These are phyloP conservation scores for Cerceris ruficornis DNA, from an alignment of 2,888 invertebrate species.

Conservation along the genomic window DNA sequence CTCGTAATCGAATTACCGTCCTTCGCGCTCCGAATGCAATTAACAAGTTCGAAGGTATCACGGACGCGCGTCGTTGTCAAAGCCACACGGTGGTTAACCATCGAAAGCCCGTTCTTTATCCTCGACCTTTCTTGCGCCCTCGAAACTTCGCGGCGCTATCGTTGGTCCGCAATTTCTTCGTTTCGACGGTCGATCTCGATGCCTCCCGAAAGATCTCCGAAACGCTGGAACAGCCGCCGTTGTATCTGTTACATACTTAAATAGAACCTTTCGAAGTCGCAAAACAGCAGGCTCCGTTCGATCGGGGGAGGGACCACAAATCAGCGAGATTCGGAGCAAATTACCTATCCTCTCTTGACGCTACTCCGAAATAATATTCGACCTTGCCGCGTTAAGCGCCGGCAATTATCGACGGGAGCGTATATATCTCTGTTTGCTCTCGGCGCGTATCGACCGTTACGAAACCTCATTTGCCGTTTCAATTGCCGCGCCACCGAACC, in stretches of 20 bases:
- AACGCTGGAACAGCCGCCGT: too few relatives aligned
- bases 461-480: constrained; percentile 3
- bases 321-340: too few relatives aligned
- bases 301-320: too few relatives aligned
- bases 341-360: background rate
- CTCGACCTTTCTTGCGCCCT: background rate
- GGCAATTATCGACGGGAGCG: background rate
- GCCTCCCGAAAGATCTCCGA: too few relatives aligned
- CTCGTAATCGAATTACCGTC: constrained; percentile 20
- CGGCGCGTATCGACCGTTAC: constrained; percentile 3
- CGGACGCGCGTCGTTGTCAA: constrained; percentile 6
- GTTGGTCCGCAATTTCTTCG: background rate
- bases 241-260: too few relatives aligned
- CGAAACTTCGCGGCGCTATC: background rate
- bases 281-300: too few relatives aligned
- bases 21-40: constrained; percentile 14
- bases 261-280: too few relatives aligned
- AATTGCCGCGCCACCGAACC: background rate
- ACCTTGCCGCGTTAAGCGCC: background rate
- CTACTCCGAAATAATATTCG: background rate
- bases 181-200: too few relatives aligned
- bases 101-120: background rate
- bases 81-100: background rate
- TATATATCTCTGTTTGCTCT: too few relatives aligned
- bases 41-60: constrained; percentile 4